Base-by-base conservation (phyloP, 1,140 invertebrate genomes). In the Drosophila nigromelanica region DNA sequence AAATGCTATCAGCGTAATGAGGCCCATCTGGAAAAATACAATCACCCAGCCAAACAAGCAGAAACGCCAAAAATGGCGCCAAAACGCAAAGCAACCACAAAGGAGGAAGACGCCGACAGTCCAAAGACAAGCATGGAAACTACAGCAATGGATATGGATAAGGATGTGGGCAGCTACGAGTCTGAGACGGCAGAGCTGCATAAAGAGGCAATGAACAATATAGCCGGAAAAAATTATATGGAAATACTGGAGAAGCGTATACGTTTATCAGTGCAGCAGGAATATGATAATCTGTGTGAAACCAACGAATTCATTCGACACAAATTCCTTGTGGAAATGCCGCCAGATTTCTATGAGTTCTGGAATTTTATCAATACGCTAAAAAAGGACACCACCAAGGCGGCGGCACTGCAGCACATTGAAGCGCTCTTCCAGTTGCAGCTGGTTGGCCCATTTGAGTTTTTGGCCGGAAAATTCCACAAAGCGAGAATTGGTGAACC, bases 1-100 rank as follows among this genome's bases (percentile, higher is more conserved):
- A 95, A 95, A 77, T 98, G 97, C 92, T 98, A 98, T 92, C 96
- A 97, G 85, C 97, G 95, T 91, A 98, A 97, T 93, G 92, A 94
- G 8, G 92, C 93, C 1, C 97, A 98, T 93, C 93, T 95, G 42
- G 92, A 94, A 63, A 95, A 95, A 82, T 98, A 94, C 66, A 96
- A 96, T 92, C 97, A 98, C 92, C 96, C 95, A n/a, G 33, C 39
- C 12, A 45, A 66, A 27, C 68, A 52, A 54, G 24, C 14, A n/a
- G 70, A 71, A 48, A 43, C 35, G 14, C 45, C 54, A 73, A 91
- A 83, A 80, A 33, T 79, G 60, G 89, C 83, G 73, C 76, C 79
- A 86, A 90, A 90, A 89, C 73, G 80, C 52, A 74, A 76, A 40
- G 61, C 79, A 58, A 10, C 24, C 10, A n/a, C 39, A 7, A 45